Base-by-base conservation (phyloP, 2,888 invertebrate genomes). In the Dione vanillae region DNA sequence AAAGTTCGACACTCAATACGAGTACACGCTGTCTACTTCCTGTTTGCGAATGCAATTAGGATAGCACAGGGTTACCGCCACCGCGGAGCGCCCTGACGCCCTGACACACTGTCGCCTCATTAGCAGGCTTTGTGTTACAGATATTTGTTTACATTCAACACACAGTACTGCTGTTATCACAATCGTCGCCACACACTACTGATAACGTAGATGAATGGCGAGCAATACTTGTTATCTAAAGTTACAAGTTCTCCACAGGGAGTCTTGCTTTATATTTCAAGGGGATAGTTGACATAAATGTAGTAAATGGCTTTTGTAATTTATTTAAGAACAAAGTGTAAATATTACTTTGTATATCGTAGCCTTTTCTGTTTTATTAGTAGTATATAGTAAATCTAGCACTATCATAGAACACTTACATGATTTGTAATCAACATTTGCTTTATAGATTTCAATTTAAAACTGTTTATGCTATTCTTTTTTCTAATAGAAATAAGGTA, bases 11-110 rank as follows among this genome's bases (percentile, higher is more conserved):
- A 10, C 19, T 11, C 49, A 49, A 16, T 14, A 54, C 16, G n/a
- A 61, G 43, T 0, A 49, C 37, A 45, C 10, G 19, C 35, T 7
- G 12, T 12, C 1, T 6, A 37, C 19, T 59, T 20, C 41, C 35
- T 64, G 62, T 64, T 64, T 64, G 49, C 64, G 47, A 40, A 49
- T 64, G 49, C 37, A 64, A 64, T 64, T 35, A 66, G 49, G 49
- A 61, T 47, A 12, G n/a, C 5, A 40, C 64, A 14, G 19, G 8
- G 37, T 49, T 47, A 16, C 35, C 45, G 16, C 40, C 35, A 47
- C 47, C 37, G n/a, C n/a, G n/a, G n/a, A n/a, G n/a, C n/a, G 11
- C 40, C 58, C 27, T 27, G 27, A 3, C 2, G n/a, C n/a, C n/a
- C n/a, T n/a, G n/a, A n/a, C n/a, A n/a, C n/a, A 5, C 49, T 37